These are phyloP conservation scores for Epizoanthus stellaris DNA, from an alignment of 92 coral and sea anemone genomes.

Conservation along the genomic window DNA sequence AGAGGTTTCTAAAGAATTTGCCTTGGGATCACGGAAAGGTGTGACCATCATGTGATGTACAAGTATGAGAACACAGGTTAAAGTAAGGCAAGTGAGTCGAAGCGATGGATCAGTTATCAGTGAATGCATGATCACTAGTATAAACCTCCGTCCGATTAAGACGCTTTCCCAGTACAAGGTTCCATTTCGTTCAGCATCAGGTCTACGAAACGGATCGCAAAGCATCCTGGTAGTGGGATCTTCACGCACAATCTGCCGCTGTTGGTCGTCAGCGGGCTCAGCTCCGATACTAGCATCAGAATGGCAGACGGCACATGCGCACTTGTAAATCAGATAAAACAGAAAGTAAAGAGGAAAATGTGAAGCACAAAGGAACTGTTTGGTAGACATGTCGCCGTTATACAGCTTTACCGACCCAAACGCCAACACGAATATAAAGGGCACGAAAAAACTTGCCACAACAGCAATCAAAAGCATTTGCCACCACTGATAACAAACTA, in stretches of 20 bases:
- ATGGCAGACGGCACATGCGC: constrained; percentile 2
- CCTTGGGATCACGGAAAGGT: constrained; percentile 56
- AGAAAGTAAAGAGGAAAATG: constrained; percentile 48
- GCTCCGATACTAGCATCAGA: background rate
- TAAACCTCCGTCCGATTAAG: constrained; percentile 52
- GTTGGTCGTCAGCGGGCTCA: background rate
- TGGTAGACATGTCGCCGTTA: constrained; percentile 42
- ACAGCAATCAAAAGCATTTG: constrained; percentile 35
- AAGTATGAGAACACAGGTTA: constrained; percentile 44
- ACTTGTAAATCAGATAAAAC: constrained; percentile 1
- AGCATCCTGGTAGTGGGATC: constrained; percentile 46
- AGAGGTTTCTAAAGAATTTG: constrained; percentile 41
- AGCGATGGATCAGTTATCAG: constrained; percentile 28
- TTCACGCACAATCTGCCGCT: background rate
- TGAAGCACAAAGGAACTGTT: constrained; percentile 38
- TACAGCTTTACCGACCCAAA: constrained; percentile 53
- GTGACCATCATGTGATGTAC: constrained; percentile 42
- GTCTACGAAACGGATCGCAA: constrained; percentile 51
- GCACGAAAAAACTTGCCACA: constrained; percentile 32
- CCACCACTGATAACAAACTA: constrained; percentile 64
- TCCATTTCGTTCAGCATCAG: constrained; percentile 17
- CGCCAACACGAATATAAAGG: constrained; percentile 47
- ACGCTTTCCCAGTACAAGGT: constrained; percentile 66
- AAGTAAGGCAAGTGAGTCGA: constrained; percentile 20
- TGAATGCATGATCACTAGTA: constrained; percentile 39